Conservation (phyloP, 37 sponge, comb jelly and placozoan species). For the Haliclona indistincta region DNA sequence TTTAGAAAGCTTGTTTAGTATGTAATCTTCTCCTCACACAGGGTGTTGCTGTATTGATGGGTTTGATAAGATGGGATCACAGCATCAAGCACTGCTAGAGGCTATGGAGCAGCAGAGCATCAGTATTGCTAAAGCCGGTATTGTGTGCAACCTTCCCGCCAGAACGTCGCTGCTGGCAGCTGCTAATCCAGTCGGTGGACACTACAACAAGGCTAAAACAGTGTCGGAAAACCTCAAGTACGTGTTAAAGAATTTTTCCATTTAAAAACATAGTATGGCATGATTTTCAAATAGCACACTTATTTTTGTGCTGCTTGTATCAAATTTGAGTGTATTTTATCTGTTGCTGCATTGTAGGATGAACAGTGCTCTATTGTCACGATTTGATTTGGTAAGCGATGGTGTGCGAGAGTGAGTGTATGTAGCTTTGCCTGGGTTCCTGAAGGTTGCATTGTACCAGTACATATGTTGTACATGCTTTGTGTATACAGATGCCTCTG, state of each 20-base stretch:
- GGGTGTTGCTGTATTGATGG: constrained; percentile 99
- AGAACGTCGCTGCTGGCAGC: constrained; percentile 97
- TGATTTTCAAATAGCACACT: no score
- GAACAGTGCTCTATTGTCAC: constrained; percentile 89
- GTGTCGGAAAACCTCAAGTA: constrained; percentile 97
- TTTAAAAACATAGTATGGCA: no score
- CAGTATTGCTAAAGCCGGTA: constrained; percentile 93
- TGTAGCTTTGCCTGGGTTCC: no score
- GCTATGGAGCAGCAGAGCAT: constrained; percentile 99
- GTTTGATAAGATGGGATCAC: constrained; percentile 97
- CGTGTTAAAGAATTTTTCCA: no score
- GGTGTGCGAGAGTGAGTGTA: no score
- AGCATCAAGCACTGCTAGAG: constrained; percentile 96
- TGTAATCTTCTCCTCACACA: background rate
- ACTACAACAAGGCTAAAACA: constrained; percentile 96
- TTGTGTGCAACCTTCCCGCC: constrained; percentile 95
- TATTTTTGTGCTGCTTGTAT: no score
- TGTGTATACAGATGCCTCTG: constrained; percentile 84
- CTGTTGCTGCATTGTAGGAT: no score
- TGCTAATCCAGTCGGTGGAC: constrained; percentile 98
- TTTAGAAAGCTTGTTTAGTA: background rate
- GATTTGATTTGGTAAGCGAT: constrained; percentile 85
- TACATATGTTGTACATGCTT: constrained; percentile 9
- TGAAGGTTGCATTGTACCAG: background rate
- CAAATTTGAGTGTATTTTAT: no score